Evolutionary conservation across 2,888 invertebrate genomes (phyloP).

Genomic region (Dynastes hyllus): DNA sequence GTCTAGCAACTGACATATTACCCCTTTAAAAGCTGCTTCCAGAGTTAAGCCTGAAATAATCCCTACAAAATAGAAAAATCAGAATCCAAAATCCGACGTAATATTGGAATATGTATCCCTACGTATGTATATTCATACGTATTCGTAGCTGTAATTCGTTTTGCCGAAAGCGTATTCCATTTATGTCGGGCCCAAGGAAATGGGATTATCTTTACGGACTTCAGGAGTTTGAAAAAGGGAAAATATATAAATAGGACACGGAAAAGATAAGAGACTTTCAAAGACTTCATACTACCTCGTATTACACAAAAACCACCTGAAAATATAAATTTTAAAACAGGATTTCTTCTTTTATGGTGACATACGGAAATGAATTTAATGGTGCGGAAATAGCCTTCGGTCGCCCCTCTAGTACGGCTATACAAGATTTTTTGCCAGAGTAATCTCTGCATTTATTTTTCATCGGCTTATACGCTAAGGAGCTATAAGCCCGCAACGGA

Average conservation of each 20-base stretch:
- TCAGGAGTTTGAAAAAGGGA: constrained; percentile 33
- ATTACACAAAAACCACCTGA: constrained; percentile 27
- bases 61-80: constrained; percentile 15
- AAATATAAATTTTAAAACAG: constrained; percentile 24
- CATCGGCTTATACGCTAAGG: neutral
- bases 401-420: neutral
- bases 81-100: constrained; percentile 5
- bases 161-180: constrained; percentile 37
- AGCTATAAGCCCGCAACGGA: neutral
- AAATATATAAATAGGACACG: constrained; percentile 23
- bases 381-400: neutral
- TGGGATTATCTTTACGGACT: constrained; percentile 38
- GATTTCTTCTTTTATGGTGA: constrained; percentile 13
- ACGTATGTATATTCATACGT: constrained; percentile 8
- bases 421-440: neutral
- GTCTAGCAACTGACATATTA: too few relatives aligned
- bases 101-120: constrained; percentile 15
- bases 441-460: neutral
- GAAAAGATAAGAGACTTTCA: constrained; percentile 14
- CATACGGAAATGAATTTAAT: neutral
- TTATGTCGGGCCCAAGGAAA: constrained; percentile 37
- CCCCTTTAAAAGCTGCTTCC: too few relatives aligned
- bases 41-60: constrained; percentile 20
- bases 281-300: neutral
- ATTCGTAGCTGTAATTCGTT: constrained; percentile 37